Evolutionary conservation across 1,140 invertebrate genomes (phyloP).

Genomic region (Wasmannia auropunctata): DNA sequence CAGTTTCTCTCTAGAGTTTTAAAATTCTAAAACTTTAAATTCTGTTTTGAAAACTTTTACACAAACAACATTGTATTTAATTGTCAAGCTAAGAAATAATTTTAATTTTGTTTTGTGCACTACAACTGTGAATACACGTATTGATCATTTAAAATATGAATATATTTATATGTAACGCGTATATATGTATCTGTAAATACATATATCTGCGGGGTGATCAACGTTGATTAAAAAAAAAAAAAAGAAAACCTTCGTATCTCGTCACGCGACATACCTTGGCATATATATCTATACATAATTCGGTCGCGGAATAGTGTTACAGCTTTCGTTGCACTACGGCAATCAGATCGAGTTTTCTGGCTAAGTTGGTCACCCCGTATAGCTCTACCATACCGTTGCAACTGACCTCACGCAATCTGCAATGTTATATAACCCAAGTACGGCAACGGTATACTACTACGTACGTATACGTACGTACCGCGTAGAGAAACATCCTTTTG

Average conservation of each 20-base stretch:
- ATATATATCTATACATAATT: not conserved
- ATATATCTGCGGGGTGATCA: slow-evolving; percentile 48
- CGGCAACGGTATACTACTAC: slow-evolving; percentile 62
- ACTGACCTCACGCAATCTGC: slow-evolving; percentile 74
- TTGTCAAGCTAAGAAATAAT: not conserved
- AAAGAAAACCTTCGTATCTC: not conserved
- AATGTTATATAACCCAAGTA: slow-evolving; percentile 68
- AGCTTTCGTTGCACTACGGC: slow-evolving; percentile 1
- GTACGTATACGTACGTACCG: slow-evolving; percentile 57
- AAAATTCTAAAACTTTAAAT: not conserved
- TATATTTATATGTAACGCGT: slow-evolving; percentile 43
- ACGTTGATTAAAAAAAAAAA: not conserved
- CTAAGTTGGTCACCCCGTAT: slow-evolving; percentile 38
- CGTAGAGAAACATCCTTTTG: slow-evolving; percentile 73
- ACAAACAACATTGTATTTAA: not conserved
- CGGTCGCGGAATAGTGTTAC: not conserved
- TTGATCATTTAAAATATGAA: not conserved
- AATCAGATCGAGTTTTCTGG: slow-evolving; percentile 26
- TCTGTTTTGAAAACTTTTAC: not conserved
- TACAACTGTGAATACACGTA: not conserved
- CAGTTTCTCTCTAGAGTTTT: not conserved
- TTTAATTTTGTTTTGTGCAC: not conserved
- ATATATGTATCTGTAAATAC: slow-evolving; percentile 54
- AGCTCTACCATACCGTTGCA: slow-evolving; percentile 69
- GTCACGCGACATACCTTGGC: not conserved